Percentiles rank a stretch among this genome's conserved stretches.
Conservation (phyloP, 1,140 invertebrate species). For the Brachionus calyciflorus region DNA sequence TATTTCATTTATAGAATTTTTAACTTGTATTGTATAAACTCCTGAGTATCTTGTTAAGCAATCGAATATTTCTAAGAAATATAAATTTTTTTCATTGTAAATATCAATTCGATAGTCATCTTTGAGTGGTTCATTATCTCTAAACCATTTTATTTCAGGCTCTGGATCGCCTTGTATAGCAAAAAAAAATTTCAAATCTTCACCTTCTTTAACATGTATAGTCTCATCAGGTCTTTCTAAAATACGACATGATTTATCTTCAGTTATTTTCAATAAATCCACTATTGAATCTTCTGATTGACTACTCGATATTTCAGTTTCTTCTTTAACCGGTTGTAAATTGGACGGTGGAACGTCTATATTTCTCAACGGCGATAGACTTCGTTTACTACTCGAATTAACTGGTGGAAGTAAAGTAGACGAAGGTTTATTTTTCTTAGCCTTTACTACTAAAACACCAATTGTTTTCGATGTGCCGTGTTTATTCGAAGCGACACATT, state of each 20-base stretch:
- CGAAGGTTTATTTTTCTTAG: neutral
- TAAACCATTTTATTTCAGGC: slow-evolving; percentile 24
- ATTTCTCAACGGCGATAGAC: slow-evolving; percentile 35
- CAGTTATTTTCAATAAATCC: neutral
- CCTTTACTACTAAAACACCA: slow-evolving; percentile 21
- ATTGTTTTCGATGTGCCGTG: slow-evolving; percentile 11
- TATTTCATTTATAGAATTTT: slow-evolving; percentile 51
- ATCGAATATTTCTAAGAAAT: slow-evolving; percentile 51
- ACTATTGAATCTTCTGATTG: neutral
- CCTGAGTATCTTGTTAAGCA: slow-evolving; percentile 50
- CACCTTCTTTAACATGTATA: neutral
- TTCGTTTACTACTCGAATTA: neutral
- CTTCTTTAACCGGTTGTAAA: slow-evolving; percentile 24
- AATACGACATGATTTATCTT: neutral
- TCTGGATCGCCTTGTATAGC: neutral
- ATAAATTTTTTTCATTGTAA: slow-evolving; percentile 18
- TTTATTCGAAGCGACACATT: slow-evolving; percentile 37
- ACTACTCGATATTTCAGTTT: slow-evolving; percentile 15
- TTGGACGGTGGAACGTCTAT: slow-evolving; percentile 40
- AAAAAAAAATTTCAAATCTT: slow-evolving; percentile 29
- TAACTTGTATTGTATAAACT: slow-evolving; percentile 53
- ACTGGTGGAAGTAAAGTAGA: neutral
- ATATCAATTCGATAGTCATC: slow-evolving; percentile 46
- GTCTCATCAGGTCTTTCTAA: neutral
- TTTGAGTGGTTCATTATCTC: slow-evolving; percentile 16